phyloP scores from a whole-genome alignment of 2,797 vertebrate genomes.

The Falco peregrinus region DNA sequence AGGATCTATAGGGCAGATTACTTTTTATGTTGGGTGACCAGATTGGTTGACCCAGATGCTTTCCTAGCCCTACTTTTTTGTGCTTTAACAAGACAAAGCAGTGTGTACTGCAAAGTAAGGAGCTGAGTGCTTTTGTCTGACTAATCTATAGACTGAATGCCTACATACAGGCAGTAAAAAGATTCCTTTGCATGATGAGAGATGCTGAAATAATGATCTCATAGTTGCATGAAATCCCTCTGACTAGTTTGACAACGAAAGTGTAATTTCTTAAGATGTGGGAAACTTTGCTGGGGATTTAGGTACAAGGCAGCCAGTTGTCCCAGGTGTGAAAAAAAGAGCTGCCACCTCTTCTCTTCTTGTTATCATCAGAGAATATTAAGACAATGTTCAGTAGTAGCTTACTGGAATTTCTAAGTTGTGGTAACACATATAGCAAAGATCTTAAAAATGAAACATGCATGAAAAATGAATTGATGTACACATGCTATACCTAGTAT shows the following conservation, averaged over 20 bases:
- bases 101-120: neutral
- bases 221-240: neutral
- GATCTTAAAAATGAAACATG: neutral
- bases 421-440: neutral
- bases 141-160: neutral
- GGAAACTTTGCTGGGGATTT: constrained; percentile 13
- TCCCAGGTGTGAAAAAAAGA: neutral
- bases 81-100: neutral
- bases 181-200: neutral
- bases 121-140: neutral
- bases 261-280: constrained; percentile 35
- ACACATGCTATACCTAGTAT: neutral
- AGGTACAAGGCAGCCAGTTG: neutral
- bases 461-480: neutral
- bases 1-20: neutral
- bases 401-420: neutral
- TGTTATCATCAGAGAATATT: constrained; percentile 9
- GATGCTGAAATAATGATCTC: constrained; percentile 5
- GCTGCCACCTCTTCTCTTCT: constrained; percentile 6
- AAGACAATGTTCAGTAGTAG: neutral
- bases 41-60: neutral
- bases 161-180: neutral
- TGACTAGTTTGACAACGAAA: constrained; percentile 24
- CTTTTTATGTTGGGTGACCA: neutral
- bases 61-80: neutral